phyloP scores from a whole-genome alignment of 2,113 vertebrate species.

The Ovis canadensis region DNA sequence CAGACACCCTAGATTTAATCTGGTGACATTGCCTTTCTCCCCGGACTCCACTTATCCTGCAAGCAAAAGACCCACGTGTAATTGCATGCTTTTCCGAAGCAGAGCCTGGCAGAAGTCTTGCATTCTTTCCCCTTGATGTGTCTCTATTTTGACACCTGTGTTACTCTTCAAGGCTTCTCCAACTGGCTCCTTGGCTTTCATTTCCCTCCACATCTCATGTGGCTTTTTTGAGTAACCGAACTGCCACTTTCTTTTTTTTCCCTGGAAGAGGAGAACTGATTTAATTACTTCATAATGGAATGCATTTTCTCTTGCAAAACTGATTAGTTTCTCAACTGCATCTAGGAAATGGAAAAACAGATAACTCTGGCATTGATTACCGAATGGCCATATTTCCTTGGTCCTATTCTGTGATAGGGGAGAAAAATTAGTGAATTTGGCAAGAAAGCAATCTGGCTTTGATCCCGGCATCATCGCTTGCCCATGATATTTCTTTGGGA shows the following conservation, averaged over 20 bases:
- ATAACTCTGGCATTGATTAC: constrained; percentile 16
- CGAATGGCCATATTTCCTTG: not conserved
- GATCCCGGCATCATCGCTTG: not conserved
- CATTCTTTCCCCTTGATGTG: not conserved
- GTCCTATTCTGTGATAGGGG: not conserved
- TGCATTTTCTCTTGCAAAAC: constrained; percentile 40
- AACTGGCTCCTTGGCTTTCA: not conserved
- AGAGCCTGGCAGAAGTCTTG: not conserved
- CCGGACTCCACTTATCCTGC: not conserved
- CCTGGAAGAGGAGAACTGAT: not conserved
- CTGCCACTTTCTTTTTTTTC: not conserved
- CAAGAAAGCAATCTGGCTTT: not conserved
- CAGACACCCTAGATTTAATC: not conserved
- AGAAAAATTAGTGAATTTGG: not conserved
- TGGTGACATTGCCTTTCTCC: not conserved
- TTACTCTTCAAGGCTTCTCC: not conserved
- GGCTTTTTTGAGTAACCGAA: not conserved
- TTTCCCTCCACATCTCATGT: not conserved
- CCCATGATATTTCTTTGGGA: not conserved
- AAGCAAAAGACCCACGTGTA: not conserved
- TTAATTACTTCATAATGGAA: constrained; percentile 36
- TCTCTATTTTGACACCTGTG: constrained; percentile 11
- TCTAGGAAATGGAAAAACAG: constrained; percentile 3
- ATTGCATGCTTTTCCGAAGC: not conserved
- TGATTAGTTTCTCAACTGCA: constrained; percentile 14